Evolutionary conservation across 2,888 invertebrate species (phyloP).

Genomic region (Eugnorisma glareosa): DNA sequence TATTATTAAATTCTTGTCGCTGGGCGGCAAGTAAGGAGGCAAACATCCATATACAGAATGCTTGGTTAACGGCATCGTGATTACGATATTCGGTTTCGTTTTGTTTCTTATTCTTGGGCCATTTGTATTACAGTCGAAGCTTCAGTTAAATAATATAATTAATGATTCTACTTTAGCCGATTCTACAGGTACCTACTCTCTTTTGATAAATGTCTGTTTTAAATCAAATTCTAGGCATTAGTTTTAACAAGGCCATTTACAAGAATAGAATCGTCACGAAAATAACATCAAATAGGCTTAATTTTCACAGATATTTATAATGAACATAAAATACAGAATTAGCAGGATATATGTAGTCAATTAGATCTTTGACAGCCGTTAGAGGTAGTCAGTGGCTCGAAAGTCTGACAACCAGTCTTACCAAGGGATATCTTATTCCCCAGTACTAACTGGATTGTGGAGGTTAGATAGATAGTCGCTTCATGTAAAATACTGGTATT

Average conservation of each 20-base stretch:
- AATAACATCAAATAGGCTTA: background rate
- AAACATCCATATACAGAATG: no score
- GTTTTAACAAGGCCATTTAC: conserved; percentile 23
- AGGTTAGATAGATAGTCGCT: background rate
- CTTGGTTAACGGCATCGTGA: no score
- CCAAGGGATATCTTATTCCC: background rate
- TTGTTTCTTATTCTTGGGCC: background rate
- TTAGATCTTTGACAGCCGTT: background rate
- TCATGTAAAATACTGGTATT: no score
- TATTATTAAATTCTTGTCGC: no score
- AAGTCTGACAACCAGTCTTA: background rate
- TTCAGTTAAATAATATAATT: conserved; percentile 30
- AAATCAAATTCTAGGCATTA: conserved; percentile 11
- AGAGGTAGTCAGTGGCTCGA: background rate
- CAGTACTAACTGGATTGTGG: background rate
- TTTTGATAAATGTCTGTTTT: conserved; percentile 5
- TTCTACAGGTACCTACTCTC: background rate
- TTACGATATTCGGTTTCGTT: background rate
- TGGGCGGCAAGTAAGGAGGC: no score
- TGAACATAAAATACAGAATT: background rate
- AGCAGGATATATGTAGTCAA: background rate
- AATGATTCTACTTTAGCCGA: conserved; percentile 2
- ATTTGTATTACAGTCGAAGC: conserved; percentile 10
- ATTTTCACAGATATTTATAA: background rate
- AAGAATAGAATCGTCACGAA: background rate